Conservation (phyloP, 2,797 vertebrate species). For the Scyliorhinus canicula region DNA sequence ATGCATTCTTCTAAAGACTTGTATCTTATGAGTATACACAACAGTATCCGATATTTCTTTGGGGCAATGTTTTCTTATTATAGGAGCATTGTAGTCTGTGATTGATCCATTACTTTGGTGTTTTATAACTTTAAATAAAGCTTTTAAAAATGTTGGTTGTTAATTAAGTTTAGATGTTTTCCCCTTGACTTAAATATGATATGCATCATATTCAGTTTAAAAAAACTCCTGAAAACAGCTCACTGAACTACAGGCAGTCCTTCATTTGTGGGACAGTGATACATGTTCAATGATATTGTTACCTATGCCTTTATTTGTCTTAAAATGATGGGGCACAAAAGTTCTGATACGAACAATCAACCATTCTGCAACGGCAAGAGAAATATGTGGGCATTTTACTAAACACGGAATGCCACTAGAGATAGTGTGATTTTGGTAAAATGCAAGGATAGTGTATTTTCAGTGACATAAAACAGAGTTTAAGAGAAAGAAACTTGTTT, state of each 20-base stretch:
- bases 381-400: neutral
- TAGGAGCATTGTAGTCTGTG: constrained; percentile 69
- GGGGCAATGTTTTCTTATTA: constrained; percentile 66
- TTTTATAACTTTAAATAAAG: neutral
- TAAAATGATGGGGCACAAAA: neutral
- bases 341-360: neutral
- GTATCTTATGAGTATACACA: constrained; percentile 55
- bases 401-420: neutral
- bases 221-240: neutral
- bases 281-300: neutral
- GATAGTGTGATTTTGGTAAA: too few relatives aligned
- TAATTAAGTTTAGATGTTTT: neutral
- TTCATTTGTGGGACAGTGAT: neutral
- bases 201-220: neutral
- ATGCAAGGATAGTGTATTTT: too few relatives aligned
- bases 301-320: neutral
- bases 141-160: neutral
- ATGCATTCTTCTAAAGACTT: constrained; percentile 66
- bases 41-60: constrained; percentile 68
- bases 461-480: neutral
- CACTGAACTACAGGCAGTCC: neutral
- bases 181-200: neutral
- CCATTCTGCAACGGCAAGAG: neutral
- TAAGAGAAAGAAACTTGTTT: neutral
- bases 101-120: constrained; percentile 68